Base-by-base conservation (phyloP, 2,888 invertebrate species). In the Eupeodes luniger region DNA sequence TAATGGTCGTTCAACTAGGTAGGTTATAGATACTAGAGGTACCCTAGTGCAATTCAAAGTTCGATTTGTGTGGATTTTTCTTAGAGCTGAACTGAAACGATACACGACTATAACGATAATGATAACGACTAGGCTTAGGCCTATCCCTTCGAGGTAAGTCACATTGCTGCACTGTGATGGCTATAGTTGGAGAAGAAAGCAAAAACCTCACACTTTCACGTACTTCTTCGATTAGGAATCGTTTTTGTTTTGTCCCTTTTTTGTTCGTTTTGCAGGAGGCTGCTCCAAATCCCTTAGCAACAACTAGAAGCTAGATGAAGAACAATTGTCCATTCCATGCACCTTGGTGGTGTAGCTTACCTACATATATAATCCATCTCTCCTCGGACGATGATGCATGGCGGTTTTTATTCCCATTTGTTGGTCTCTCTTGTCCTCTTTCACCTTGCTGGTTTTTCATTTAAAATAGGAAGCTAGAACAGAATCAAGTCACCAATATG, bases 401-500 rank as follows among this genome's bases (percentile, higher is more conserved):
- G 19, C 49, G 19, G 67, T 82, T 79, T 69, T 62, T 67, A 47
- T 76, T 61, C 67, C 34, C 49, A 51, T 67, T 66, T 75, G 78
- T 51, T 44, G 16, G 66, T 14, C 27, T 44, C 70, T 59, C 59
- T 44, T 49, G 55, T 40, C 49, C 78, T 64, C 53, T 70, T 62
- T 55, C 70, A 49, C 19, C 53, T 16, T 53, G 49, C 57, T 34
- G 62, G 74, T 69, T 82, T 69, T 59, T 70, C 79, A 82, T 80
- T 88, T 67, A 77, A 70, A 85, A 85, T 85, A 89, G 88, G 88
- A 89, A 89, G 88, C 88, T 85, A 81, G 88, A 89, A 64, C 72
- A 89, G 88, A 89, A 89, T 85, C 85, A 64, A 89, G 88, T 89
- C 88, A 89, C 88, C 88, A 89, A 88, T 59, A 72, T 89, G 88